Evolutionary conservation across 2,797 vertebrate species (phyloP), one percentile per base, ranked within the genome.

Genomic region (Chelon labrosus): DNA sequence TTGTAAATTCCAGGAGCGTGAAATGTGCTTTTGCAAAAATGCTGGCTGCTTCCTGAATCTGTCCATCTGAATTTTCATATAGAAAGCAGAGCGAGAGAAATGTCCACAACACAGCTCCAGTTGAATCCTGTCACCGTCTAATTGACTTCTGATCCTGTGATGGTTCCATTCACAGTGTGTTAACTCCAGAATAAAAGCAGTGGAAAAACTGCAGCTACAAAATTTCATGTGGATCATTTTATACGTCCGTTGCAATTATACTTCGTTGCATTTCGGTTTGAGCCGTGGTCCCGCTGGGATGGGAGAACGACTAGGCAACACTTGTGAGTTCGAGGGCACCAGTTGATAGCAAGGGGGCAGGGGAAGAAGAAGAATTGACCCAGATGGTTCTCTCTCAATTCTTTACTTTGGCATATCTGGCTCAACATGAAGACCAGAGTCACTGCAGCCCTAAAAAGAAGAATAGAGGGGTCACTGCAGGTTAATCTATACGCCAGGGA

Each of bases 371-470:
- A 38, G 54, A 75, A 74, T 38, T 55, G 47, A 82, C 90, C 83
- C 74, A 70, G 63, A 37, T 14, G 60, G 65, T 65, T 85, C 38
- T 67, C 46, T 75, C 49, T 79, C 66, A 79, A 25, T 49, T 75
- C 44, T 66, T 44, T 56, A 57, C 74, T 82, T 74, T 78, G 79
- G 65, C 46, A 70, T 64, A 47, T 83, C 68, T 50, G 81, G 47
- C 65, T 60, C 65, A 65, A 77, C 39, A 69, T 84, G 82, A 88
- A 87, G 86, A 89, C 77, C 71, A 25, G 68, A 77, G 56, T 80
- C 76, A 53, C 49, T 70, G 73, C 31, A 2, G 44, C 62, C 82
- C 77, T 90, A 37, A 58, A 83, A 44, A 51, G 55, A 72, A 47
- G 58, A 44, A 17, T 2, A 44, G 42, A 75, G 65, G 13, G 17